Evolutionary conservation across 2,113 vertebrate genomes (phyloP), one percentile per base, ranked within the genome.

Genomic region (Neofelis nebulosa): DNA sequence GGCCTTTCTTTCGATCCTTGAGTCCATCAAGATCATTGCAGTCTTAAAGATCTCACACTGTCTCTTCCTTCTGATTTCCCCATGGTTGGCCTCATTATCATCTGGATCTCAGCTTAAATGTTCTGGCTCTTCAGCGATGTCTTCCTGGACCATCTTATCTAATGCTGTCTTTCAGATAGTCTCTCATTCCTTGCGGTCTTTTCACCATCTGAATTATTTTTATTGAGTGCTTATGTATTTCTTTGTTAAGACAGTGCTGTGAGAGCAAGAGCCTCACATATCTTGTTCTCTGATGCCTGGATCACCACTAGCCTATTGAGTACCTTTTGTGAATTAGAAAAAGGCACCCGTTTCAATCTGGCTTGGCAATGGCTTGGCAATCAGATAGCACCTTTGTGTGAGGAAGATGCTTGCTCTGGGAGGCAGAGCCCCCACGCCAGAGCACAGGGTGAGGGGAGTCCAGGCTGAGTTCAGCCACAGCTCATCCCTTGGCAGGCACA

Each of bases 381-480:
- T 0, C 52, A 31, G 57, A 90, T 2, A 82, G 61, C 21, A 36
- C 36, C n/a, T 45, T 25, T 45, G 23, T 31, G 25, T 36, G 36
- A 92, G 68, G n/a, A 92, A 73, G 41, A 71, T 23, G 55, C 11
- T 41, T 89, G 38, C 12, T 52, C 6, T 27, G 7, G 29, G 25
- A 27, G 14, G 57, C 76, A 61, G 2, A 79, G 25, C 7, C 45
- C 55, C 55, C 3, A 6, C 63, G 12, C 0, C 73, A 76, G 2
- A 80, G 45, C 18, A 69, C 33, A 61, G 2, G 38, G n/a, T 10
- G 5, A 91, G 7, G 33, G 11, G 18, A 81, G 52, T 36, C 52
- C 2, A 78, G 5, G 13, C 2, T 48, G 27, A 0, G 0, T 18
- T 19, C 7, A 65, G 41, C 38, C 31, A 61, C 16, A 2, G 31